Evolutionary conservation across 2,797 vertebrate genomes (phyloP), one percentile per base, ranked within the genome.

Genomic region (Nannoperca australis): DNA sequence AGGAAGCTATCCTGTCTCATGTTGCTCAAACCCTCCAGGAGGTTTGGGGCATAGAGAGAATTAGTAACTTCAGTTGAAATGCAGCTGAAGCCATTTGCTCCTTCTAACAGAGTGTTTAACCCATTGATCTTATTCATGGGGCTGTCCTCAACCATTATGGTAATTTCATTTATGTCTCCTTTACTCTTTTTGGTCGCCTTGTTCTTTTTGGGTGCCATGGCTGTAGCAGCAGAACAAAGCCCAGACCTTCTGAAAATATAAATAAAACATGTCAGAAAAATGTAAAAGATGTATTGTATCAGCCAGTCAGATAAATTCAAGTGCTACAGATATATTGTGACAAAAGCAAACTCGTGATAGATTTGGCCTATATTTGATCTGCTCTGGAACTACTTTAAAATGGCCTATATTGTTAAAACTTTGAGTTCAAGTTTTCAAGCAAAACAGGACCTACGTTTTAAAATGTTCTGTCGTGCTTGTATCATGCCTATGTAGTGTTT

Each of bases 201-300:
- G 91, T 90, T 96, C 97, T 98, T 99, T 95, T 99, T 99, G 74
- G 98, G 98, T 92, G 98, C 98, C 98, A 99, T 99, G 95, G 93
- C 95, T 96, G 96, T 88, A 94, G 95, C 86, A 90, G 88, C 83
- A 87, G 94, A 93, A 95, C 91, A 94, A 96, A 96, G 96, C 95
- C 95, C 95, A 96, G 92, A 95, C 90, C 92, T 96, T 91, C 81
- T 90, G 87, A 63, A 91, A 91, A 87, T 32, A 56, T 8, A 66
- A 72, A 80, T 22, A 61, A 61, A 84, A 85, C 38, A 72, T 30
- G 51, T 79, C 47, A 83, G 34, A 66, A 54, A 62, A 65, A 4
- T 11, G 15, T 36, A 27, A 30, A 30, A 62, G 20, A 38, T 38
- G 3, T 4, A 5, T 72, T 20, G 11, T 30, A 7, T 58, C 2